Conservation (phyloP, 2,888 invertebrate species). For the Pegoplata infirma region DNA sequence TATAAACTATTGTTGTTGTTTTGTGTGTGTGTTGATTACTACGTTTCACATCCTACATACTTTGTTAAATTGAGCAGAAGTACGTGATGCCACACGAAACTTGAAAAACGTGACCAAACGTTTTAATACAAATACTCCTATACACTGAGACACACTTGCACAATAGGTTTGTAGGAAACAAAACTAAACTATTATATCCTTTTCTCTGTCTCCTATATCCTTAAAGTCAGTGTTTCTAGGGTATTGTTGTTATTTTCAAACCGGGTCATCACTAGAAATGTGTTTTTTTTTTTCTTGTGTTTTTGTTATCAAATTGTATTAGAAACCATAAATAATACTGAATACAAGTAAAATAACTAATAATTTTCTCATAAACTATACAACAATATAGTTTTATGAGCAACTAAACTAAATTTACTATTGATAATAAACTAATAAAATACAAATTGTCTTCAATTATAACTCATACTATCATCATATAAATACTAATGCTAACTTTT, state of each 20-base stretch:
- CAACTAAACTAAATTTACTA: slow-evolving; percentile 59
- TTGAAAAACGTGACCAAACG: slow-evolving; percentile 63
- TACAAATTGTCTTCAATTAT: slow-evolving; percentile 60
- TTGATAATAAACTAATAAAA: slow-evolving; percentile 59
- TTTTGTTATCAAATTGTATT: slow-evolving; percentile 14
- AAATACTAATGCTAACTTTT: neutral
- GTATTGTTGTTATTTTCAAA: slow-evolving; percentile 29
- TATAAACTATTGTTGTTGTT: slow-evolving; percentile 17
- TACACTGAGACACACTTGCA: neutral
- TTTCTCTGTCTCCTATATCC: neutral
- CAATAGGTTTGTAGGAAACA: too few species aligned
- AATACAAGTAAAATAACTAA: slow-evolving; percentile 28
- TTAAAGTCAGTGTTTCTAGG: slow-evolving; percentile 21
- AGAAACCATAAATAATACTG: slow-evolving; percentile 54
- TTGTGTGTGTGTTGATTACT: too few species aligned
- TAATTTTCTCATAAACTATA: slow-evolving; percentile 21
- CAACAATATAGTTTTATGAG: slow-evolving; percentile 55
- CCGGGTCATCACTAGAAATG: slow-evolving; percentile 21
- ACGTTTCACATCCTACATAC: slow-evolving; percentile 55
- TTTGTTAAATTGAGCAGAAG: slow-evolving; percentile 65
- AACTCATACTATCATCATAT: slow-evolving; percentile 10
- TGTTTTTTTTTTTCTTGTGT: neutral
- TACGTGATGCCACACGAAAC: slow-evolving; percentile 66
- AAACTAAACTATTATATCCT: slow-evolving; percentile 3
- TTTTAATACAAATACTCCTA: slow-evolving; percentile 9